Percentiles rank a stretch among this genome's conserved stretches.
phyloP scores from a whole-genome alignment of 2,888 invertebrate species.

The Crematogaster levior region DNA sequence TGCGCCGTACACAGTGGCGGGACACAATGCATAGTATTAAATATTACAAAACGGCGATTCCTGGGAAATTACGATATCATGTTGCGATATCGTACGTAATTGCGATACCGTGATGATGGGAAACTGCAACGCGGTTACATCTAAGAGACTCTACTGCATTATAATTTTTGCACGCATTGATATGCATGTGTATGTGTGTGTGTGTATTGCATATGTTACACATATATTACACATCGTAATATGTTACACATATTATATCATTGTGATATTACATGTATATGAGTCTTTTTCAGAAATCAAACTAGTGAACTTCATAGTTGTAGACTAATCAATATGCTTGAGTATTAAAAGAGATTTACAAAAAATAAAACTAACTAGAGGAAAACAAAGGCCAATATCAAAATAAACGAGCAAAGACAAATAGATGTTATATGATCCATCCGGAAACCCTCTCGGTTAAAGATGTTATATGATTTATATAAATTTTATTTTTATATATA shows the following conservation, averaged over 20 bases:
- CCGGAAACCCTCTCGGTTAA: too few species aligned
- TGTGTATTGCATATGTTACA: too few species aligned
- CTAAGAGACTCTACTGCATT: not conserved
- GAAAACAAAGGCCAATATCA: too few species aligned
- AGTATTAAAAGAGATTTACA: not conserved
- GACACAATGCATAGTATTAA: constrained; percentile 7
- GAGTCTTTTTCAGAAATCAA: not conserved
- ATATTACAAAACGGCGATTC: constrained; percentile 8
- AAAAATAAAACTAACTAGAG: too few species aligned
- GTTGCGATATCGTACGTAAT: not conserved
- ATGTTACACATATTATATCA: not conserved
- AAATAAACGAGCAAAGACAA: too few species aligned
- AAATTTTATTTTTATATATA: too few species aligned
- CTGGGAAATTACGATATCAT: constrained; percentile 12
- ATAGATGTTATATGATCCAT: too few species aligned
- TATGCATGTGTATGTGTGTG: too few species aligned
- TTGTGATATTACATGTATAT: not conserved
- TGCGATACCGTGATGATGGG: not conserved
- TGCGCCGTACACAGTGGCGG: not conserved
- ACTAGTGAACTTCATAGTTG: not conserved
- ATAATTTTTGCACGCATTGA: not conserved
- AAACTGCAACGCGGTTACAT: not conserved
- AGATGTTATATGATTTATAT: too few species aligned
- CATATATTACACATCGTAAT: not conserved
- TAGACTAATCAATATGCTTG: not conserved